A percentile compares a stretch with the other conserved stretches of the same genome.
Evolutionary conservation across 2,113 vertebrate species (phyloP).

Genomic region (Neogobius melanostomus): DNA sequence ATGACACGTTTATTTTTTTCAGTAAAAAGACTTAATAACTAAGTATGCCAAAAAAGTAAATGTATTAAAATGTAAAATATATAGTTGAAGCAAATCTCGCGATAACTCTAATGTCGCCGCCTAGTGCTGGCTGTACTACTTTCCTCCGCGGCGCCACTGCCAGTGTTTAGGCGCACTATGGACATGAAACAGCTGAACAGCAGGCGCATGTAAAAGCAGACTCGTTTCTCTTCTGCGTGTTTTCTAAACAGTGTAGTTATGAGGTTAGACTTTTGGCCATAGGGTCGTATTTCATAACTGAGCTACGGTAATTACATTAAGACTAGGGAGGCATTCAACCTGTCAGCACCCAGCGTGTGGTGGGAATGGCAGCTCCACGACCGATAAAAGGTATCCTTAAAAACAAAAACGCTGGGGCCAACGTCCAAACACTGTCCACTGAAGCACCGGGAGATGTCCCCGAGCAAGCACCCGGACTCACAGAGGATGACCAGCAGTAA

Average conservation of each 20-base stretch:
- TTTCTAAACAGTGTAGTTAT: conserved; percentile 30
- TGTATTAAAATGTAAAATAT: no score
- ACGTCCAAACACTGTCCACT: conserved; percentile 52
- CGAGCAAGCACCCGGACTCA: conserved; percentile 56
- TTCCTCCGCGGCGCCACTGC: background rate
- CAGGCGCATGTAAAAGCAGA: background rate
- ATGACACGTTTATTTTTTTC: no score
- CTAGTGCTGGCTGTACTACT: background rate
- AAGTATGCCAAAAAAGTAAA: no score
- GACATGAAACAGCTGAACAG: background rate
- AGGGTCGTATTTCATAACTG: background rate
- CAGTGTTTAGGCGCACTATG: background rate
- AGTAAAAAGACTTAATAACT: no score
- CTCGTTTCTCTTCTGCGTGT: background rate
- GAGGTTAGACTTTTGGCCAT: conserved; percentile 17
- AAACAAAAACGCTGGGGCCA: conserved; percentile 71
- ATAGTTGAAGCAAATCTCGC: background rate
- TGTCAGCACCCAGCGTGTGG: conserved; percentile 54
- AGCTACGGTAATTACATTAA: conserved; percentile 17
- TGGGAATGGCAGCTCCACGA: conserved; percentile 79
- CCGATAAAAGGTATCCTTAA: conserved; percentile 83
- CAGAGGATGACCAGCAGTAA: conserved; percentile 79
- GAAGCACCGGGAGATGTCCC: conserved; percentile 57
- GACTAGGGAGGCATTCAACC: conserved; percentile 16
- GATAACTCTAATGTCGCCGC: background rate